phyloP scores from a whole-genome alignment of 2,888 invertebrate species.

The Cantharis rufa region DNA sequence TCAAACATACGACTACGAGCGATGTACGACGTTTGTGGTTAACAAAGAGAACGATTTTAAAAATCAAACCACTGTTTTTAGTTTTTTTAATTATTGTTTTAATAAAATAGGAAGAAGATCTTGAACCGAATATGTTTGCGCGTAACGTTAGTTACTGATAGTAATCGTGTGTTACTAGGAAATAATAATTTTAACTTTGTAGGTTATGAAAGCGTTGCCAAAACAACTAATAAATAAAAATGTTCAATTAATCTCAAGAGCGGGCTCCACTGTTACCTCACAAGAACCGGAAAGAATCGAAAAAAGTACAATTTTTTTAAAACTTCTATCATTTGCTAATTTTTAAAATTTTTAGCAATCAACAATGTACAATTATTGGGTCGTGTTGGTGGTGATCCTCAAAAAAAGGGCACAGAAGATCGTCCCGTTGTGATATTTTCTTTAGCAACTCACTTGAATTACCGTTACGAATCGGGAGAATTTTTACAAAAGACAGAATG shows the following conservation, averaged over 20 bases:
- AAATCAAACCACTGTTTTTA: not conserved
- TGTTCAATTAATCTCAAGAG: not conserved
- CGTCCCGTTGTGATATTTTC: conserved; percentile 90
- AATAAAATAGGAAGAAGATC: not conserved
- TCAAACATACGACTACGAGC: no score
- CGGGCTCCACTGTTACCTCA: conserved; percentile 30
- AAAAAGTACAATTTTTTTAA: conserved; percentile 45
- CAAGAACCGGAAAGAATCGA: conserved; percentile 50
- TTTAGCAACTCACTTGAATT: conserved; percentile 86
- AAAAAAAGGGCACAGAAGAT: conserved; percentile 77
- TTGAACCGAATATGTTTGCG: not conserved
- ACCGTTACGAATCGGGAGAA: conserved; percentile 79
- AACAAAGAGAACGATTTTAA: not conserved
- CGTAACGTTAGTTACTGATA: not conserved
- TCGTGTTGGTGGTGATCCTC: conserved; percentile 86
- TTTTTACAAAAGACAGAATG: conserved; percentile 86
- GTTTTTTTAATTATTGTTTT: not conserved
- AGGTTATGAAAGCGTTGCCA: conserved; percentile 7
- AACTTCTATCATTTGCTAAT: not conserved
- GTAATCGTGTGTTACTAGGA: not conserved
- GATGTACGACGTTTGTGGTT: not conserved
- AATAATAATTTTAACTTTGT: conserved; percentile 3
- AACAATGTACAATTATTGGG: conserved; percentile 86
- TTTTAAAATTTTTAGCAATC: conserved; percentile 63
- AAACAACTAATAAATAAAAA: not conserved